Percentiles rank a stretch among this genome's conserved stretches.
These are phyloP conservation scores for Oxyura jamaicensis DNA, from an alignment of 2,113 vertebrate genomes.

Conservation along the genomic window DNA sequence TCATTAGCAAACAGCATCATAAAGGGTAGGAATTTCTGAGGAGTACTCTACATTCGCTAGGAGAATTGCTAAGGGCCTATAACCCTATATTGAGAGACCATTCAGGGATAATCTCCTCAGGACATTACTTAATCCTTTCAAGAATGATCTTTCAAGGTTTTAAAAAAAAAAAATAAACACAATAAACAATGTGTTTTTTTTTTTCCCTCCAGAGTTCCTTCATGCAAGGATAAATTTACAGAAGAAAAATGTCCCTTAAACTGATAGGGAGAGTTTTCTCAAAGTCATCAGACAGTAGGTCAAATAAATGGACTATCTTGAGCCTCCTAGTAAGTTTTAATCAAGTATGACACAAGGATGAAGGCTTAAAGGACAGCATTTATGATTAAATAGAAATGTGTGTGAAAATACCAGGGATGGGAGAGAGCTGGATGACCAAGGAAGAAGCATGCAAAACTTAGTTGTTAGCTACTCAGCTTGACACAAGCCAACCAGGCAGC, in stretches of 20 bases:
- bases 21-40: slow-evolving; percentile 1
- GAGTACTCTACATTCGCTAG: neutral
- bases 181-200: neutral
- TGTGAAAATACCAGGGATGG: neutral
- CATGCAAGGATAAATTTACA: neutral
- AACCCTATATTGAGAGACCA: neutral
- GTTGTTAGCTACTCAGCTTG: neutral
- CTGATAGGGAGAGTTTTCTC: neutral
- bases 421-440: neutral
- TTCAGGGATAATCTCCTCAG: neutral
- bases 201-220: neutral
- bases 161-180: neutral
- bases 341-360: neutral
- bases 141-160: neutral
- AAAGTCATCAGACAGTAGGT: neutral
- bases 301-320: neutral
- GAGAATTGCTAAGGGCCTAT: neutral
- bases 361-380: neutral
- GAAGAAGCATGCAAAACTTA: neutral
- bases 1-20: neutral
- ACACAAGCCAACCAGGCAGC: neutral
- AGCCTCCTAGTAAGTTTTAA: neutral
- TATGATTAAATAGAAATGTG: neutral
- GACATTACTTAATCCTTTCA: neutral
- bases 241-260: neutral